These are phyloP conservation scores for Oophaga sylvatica DNA, from an alignment of 2,797 vertebrate species.

Conservation along the genomic window DNA sequence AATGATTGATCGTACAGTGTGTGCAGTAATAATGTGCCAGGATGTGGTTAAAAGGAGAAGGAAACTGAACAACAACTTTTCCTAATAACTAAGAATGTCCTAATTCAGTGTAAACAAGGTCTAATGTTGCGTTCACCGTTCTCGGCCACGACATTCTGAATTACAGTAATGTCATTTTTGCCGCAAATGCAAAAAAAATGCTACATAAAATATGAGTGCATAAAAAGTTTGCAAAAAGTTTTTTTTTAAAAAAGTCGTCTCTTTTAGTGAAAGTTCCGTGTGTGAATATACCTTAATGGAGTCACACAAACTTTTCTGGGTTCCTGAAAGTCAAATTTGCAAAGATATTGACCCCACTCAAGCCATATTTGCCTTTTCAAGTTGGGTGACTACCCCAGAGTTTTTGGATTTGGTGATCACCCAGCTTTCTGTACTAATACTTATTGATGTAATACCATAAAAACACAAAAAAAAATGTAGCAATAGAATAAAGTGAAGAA, in stretches of 20 bases:
- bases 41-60: slow-evolving; percentile 27
- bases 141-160: not conserved
- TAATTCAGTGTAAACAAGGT: not conserved
- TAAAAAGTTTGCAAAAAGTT: no score
- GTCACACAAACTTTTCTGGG: not conserved
- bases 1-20: not conserved
- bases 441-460: not conserved
- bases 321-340: not conserved
- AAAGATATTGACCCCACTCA: not conserved
- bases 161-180: not conserved
- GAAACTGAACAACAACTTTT: not conserved
- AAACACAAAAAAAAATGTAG: not conserved
- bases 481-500: not conserved
- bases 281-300: not conserved
- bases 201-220: no score
- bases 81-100: not conserved
- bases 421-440: not conserved
- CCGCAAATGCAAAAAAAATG: no score
- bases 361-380: no score
- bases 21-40: not conserved
- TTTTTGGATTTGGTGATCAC: not conserved
- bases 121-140: no score
- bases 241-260: no score
- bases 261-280: not conserved
- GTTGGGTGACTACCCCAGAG: not conserved